These are phyloP conservation scores for Papilio elwesi DNA, from an alignment of 2,888 invertebrate species.

Conservation along the genomic window DNA sequence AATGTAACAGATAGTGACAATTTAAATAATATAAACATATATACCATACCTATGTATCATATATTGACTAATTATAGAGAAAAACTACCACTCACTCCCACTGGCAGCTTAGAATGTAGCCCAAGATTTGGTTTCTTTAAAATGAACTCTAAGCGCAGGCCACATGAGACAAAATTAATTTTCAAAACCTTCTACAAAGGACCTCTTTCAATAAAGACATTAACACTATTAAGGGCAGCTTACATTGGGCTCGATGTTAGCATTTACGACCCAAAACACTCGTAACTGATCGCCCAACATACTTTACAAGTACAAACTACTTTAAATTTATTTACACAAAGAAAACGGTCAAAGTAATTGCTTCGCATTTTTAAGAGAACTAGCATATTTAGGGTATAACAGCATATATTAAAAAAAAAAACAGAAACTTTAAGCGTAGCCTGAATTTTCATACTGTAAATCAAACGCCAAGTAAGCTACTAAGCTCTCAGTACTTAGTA, in stretches of 20 bases:
- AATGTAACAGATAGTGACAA: not conserved
- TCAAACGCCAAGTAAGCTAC: not conserved
- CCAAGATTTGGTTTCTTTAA: not conserved
- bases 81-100: not conserved
- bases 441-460: not conserved
- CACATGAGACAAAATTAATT: not conserved
- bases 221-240: conserved; percentile 44
- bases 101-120: not conserved
- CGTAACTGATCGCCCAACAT: conserved; percentile 47
- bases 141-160: not conserved
- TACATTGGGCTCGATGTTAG: conserved; percentile 47
- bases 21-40: not conserved
- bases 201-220: conserved; percentile 10
- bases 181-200: not conserved
- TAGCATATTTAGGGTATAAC: no score
- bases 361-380: no score
- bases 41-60: not conserved
- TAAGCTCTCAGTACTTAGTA: not conserved
- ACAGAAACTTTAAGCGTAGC: no score
- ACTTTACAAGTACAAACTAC: no score
- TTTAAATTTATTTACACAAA: not conserved
- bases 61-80: not conserved
- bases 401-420: no score
- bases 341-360: no score
- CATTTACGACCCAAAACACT: conserved; percentile 48